Evolutionary conservation across 2,888 invertebrate genomes (phyloP), one percentile per base, ranked within the genome.

Genomic region (Tyria jacobaeae): DNA sequence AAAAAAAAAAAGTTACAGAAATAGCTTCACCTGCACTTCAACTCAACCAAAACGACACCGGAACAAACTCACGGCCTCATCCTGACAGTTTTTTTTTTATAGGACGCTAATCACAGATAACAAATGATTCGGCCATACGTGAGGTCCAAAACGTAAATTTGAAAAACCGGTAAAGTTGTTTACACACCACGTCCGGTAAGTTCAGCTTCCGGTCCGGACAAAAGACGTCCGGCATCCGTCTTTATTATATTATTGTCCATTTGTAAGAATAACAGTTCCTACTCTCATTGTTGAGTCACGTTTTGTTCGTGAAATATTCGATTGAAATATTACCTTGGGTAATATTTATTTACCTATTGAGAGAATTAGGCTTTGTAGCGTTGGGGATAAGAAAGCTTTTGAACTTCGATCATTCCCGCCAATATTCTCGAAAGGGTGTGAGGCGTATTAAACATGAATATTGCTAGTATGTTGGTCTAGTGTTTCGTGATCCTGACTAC

Each of bases 101-200:
- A 57, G 35, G 12, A 14, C 44, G 49, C 3, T 4, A 50, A 50
- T 48, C 61, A 62, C 66, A 66, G 63, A 53, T 53, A 17, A 75
- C 67, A 71, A 73, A 75, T 71, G 65, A 68, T 64, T 61, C 61
- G 56, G 17, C 41, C 49, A 17, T 58, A 67, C 60, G 76, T 74
- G 76, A 67, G 68, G 75, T 73, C 75, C 64, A 7, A 50, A 65
- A 62, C 48, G 44, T 66, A 66, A 57, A 59, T 58, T 60, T 52
- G 27, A 61, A 68, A 70, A 68, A 64, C 61, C 75, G 57, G 66
- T 68, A 64, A 70, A 59, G 58, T 55, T 75, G 71, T 78, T 74
- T 78, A 70, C 74, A 56, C 39, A 60, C 71, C 55, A 57, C 69
- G 57, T 79, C 78, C 79, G 75, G 77, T 58, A 51, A 37, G 62